phyloP scores from a whole-genome alignment of 2,888 invertebrate species.

The Drosophila limbata region DNA sequence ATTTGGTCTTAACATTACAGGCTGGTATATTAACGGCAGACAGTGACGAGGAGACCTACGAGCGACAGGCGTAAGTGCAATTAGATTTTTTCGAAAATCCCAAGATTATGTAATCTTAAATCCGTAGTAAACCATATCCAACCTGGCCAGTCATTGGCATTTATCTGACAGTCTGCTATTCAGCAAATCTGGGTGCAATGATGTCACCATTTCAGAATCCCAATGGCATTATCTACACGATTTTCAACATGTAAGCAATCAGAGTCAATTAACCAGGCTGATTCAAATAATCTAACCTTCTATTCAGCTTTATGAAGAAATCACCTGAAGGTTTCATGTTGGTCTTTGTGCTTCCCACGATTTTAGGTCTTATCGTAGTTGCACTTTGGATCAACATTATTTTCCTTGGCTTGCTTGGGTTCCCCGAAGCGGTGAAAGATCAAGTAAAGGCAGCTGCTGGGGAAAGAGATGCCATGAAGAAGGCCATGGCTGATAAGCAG shows the following conservation, averaged over 20 bases:
- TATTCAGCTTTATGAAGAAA: neutral
- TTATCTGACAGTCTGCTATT: conserved; percentile 50
- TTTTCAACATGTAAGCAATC: conserved; percentile 23
- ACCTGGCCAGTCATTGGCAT: conserved; percentile 57
- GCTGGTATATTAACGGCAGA: conserved; percentile 27
- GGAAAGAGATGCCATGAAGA: neutral
- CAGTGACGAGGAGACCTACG: conserved; percentile 54
- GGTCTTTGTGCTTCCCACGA: conserved; percentile 3
- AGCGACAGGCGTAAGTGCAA: conserved; percentile 52
- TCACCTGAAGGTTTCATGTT: rapidly evolving
- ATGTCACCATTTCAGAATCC: conserved; percentile 59
- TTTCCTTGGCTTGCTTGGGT: conserved; percentile 41
- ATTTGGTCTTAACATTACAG: conserved; percentile 17
- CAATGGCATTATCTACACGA: conserved; percentile 20
- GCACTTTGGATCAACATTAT: conserved; percentile 55
- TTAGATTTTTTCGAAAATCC: neutral
- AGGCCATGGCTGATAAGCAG: conserved; percentile 22
- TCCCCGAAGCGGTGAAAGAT: neutral
- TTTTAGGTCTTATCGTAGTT: conserved; percentile 30
- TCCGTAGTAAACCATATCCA: conserved; percentile 55
- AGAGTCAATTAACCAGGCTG: too few species aligned
- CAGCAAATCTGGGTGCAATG: conserved; percentile 45
- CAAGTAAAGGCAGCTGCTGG: conserved; percentile 1
- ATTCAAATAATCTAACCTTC: neutral
- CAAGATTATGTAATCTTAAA: too few species aligned